phyloP scores from a whole-genome alignment of 92 coral and sea anemone species.

The Epizoanthus rinbou region DNA sequence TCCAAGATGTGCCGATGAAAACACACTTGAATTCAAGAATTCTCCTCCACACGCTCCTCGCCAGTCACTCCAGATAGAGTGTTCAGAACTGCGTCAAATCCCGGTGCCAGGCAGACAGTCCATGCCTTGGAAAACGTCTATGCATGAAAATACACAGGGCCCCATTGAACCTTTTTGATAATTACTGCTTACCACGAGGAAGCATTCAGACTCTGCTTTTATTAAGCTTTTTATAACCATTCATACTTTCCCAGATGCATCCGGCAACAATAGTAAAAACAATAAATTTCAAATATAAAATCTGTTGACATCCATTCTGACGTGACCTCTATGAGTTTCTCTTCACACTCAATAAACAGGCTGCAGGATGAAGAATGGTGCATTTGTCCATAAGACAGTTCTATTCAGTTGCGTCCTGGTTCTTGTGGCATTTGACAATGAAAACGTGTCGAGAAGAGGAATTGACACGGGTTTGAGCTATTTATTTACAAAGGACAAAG shows the following conservation, averaged over 20 bases:
- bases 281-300: conserved; percentile 17
- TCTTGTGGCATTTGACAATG: conserved; percentile 47
- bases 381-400: conserved; percentile 7
- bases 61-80: not conserved
- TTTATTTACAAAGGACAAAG: conserved; percentile 46
- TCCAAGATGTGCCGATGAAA: conserved; percentile 7
- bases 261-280: conserved; percentile 27
- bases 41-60: not conserved
- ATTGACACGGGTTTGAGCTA: conserved; percentile 36
- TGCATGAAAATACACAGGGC: not conserved
- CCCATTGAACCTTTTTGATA: conserved; percentile 4
- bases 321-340: conserved; percentile 4
- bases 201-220: conserved; percentile 20
- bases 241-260: conserved; percentile 44
- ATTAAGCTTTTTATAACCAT: conserved; percentile 39
- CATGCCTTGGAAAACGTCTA: no score
- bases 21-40: conserved; percentile 24
- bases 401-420: not conserved
- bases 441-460: conserved; percentile 41
- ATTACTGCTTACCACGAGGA: conserved; percentile 31
- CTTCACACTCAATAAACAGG: not conserved
- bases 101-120: not conserved
- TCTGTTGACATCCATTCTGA: conserved; percentile 27
- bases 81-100: not conserved
- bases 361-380: not conserved